Percentiles rank a stretch among this genome's conserved stretches.
Evolutionary conservation across 2,888 invertebrate species (phyloP).

Genomic region (Agrilus biguttatus): DNA sequence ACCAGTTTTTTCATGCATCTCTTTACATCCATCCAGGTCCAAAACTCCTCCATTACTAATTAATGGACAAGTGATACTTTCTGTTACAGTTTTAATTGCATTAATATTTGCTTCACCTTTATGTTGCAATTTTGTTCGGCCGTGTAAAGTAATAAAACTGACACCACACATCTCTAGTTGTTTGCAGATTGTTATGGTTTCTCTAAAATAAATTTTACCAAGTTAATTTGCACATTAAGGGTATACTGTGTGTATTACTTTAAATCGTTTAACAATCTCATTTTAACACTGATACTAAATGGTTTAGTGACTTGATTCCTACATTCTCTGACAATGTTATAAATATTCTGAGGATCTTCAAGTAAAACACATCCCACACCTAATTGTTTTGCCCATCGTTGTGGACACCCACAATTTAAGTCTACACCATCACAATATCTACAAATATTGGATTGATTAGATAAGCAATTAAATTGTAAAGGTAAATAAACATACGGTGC

Average conservation of each 20-base stretch:
- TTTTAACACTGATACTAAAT: slow-evolving; percentile 85
- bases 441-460: slow-evolving; percentile 7
- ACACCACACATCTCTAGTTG: slow-evolving; percentile 75
- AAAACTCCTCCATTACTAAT: slow-evolving; percentile 88
- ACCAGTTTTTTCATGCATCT: slow-evolving; percentile 49
- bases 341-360: slow-evolving; percentile 67
- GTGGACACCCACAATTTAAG: slow-evolving; percentile 96
- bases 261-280: slow-evolving; percentile 62
- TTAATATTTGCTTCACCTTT: slow-evolving; percentile 55
- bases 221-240: neutral
- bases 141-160: slow-evolving; percentile 82
- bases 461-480: neutral
- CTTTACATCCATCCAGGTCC: slow-evolving; percentile 52
- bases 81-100: slow-evolving; percentile 56
- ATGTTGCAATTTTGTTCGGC: slow-evolving; percentile 73
- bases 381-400: slow-evolving; percentile 84
- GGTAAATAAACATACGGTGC: slow-evolving; percentile 43
- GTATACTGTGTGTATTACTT: slow-evolving; percentile 23
- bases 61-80: slow-evolving; percentile 63
- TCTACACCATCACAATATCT: slow-evolving; percentile 85
- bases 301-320: slow-evolving; percentile 53
- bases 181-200: slow-evolving; percentile 67
- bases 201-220: slow-evolving; percentile 23
- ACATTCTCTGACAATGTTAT: slow-evolving; percentile 65
- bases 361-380: slow-evolving; percentile 80